phyloP scores from a whole-genome alignment of 2,113 vertebrate genomes.

The Microcebus ravelobensis region DNA sequence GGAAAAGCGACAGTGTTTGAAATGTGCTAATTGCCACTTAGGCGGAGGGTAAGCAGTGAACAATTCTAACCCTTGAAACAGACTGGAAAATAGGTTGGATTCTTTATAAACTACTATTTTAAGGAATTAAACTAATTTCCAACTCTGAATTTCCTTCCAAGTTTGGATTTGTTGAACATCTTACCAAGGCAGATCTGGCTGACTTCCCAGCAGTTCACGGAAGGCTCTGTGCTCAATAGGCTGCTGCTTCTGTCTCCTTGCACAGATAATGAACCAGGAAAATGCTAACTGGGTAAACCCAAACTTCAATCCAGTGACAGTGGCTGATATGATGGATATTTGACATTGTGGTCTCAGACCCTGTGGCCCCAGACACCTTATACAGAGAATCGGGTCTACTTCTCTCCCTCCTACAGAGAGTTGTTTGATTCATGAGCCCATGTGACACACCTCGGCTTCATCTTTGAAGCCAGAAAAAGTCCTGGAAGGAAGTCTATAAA shows the following conservation, averaged over 20 bases:
- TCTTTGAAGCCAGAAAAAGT: background rate
- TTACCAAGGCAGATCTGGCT: background rate
- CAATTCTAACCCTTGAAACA: background rate
- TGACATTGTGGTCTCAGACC: background rate
- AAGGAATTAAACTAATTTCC: background rate
- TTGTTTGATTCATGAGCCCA: background rate
- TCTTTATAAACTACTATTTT: background rate
- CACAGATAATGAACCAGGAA: background rate
- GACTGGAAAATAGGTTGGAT: background rate
- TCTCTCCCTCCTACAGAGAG: background rate
- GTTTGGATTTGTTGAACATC: background rate
- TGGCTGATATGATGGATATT: background rate
- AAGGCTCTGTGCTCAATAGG: background rate
- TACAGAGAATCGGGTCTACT: background rate
- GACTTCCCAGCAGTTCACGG: background rate
- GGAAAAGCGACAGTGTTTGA: background rate
- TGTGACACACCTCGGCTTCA: background rate
- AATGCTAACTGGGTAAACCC: background rate
- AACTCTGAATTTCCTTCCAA: background rate
- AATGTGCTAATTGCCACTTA: background rate
- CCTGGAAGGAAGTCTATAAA: background rate
- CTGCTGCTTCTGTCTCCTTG: background rate
- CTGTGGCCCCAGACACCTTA: background rate
- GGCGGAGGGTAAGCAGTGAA: background rate
- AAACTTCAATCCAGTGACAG: background rate